Evolutionary conservation across 2,888 invertebrate species (phyloP), one percentile per base, ranked within the genome.

Genomic region (Pachliopta kotzebuea): DNA sequence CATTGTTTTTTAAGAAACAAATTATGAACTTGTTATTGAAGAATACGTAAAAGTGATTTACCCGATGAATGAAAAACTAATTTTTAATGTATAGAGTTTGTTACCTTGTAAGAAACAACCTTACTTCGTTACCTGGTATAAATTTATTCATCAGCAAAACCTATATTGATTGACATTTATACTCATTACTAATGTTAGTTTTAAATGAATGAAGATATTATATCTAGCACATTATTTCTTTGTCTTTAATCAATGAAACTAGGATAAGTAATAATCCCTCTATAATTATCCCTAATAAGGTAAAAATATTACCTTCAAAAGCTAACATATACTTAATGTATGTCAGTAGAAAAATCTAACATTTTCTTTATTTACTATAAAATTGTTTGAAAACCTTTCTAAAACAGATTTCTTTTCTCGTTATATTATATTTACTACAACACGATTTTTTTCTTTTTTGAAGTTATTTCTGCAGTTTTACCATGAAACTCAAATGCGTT

Each of bases 91-190:
- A 37, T 14, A 37, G 26, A 26, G 37, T 37, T 11, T 50, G 29
- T 24, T 50, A 37, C 20, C 37, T 37, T 56, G 21, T 49, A 57
- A 26, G n/a, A 42, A 18, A 49, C 18, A 23, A 57, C n/a, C 45
- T 45, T 18, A 24, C 24, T 18, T n/a, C n/a, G 24, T 49, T 14
- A 37, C 14, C 37, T 37, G 37, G 14, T 37, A 37, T 37, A 37
- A 37, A 37, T 37, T 11, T 14, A 37, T 37, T 37, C 11, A 37
- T 37, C 37, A 14, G 14, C n/a, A 37, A 37, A 37, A 11, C 2
- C 4, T 11, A 37, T 37, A 37, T 14, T 4, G 14, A 37, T 37
- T 31, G 31, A 31, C 31, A 31, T 31, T 31, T 8, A 31, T 31
- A 11, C 11, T 9, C 31, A 9, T 7, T 31, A 9, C 8, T 31